Base-by-base conservation (phyloP, 2,113 vertebrate genomes). In the Cyanoramphus novaezelandiae region DNA sequence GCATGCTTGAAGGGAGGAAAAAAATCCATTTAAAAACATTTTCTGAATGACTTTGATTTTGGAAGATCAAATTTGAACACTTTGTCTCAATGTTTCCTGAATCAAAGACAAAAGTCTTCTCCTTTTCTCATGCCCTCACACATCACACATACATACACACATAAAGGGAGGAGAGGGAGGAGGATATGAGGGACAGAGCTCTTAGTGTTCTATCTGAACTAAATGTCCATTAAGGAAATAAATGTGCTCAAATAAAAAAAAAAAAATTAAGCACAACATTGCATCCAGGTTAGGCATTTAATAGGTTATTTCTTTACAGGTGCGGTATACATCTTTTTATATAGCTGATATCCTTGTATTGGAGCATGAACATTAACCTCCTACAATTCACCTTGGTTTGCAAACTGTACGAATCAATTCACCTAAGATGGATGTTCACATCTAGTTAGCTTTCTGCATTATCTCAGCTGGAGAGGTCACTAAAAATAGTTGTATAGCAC, bases 401-500 rank as follows among this genome's bases (percentile, higher is more conserved):
- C 82, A 94, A 97, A 87, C 87, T 65, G 92, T 68, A 84, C 55
- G 83, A 95, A 87, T 95, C 95, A 93, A 91, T 95, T 94, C 47
- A 17, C 52, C 76, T 80, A 86, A 95, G 93, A 91, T 79, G 75
- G 93, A 88, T 93, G 69, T 90, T 95, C 89, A 88, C 70, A 90
- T 96, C 76, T 94, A 94, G 89, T 93, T 96, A 96, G 92, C 91
- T 94, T 76, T 65, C 90, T 95, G 92, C 97, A 96, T 96, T 96
- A 96, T 97, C 95, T 91, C 91, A 97, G 94, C 95, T 86, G 88
- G 94, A 97, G 90, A 96, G 86, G 93, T 90, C 97, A 95, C 94
- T 96, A 97, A 97, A 97, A 97, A 96, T 96, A 97, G 94, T 95
- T 94, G 88, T 80, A 59, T 84, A 93, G 96, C 93, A 93, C 91